Evolutionary conservation across 2,797 vertebrate species (phyloP), one percentile per base, ranked within the genome.

Genomic region (Prionace glauca): DNA sequence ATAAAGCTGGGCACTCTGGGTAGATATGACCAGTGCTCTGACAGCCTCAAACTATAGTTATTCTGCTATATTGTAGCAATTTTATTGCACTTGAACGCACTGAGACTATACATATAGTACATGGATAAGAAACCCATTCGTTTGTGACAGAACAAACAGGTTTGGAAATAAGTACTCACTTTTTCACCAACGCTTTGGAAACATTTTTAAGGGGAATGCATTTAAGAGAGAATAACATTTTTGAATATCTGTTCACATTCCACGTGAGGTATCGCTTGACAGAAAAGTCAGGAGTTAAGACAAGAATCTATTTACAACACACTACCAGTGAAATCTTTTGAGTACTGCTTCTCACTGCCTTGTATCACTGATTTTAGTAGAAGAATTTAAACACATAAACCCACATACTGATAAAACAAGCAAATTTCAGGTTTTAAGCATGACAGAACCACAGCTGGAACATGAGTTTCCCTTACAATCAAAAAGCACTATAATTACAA

Each of bases 371-470:
- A 56, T 56, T 56, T 56, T 7, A 56, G 50, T 56, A 56, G 3
- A 56, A 56, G 50, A 56, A 56, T 5, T 22, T 41, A n/a, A 71
- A 71, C 22, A 36, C 11, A 45, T 72, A 94, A 94, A 69, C 67
- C 22, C 8, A 94, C 20, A 71, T 2, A 11, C 20, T 71, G 29
- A 65, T 91, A n/a, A 62, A 94, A 71, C 36, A 69, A 94, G 11
- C 62, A 8, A 22, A 0, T 71, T 69, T 36, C 65, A 94, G 20
- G 22, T 71, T 71, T 71, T 45, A 71, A 71, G 62, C 7, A 65
- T 91, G 88, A 65, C 88, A 62, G 36, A 90, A n/a, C 65, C 91
- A 71, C 91, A 93, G 65, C 92, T 94, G 92, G 16, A 94, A 94
- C 67, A 72, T 72, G 67, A 94, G 32, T 26, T 94, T 94, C 22